Percentiles rank a stretch among this genome's conserved stretches.
Conservation (phyloP, 2,797 vertebrate species). For the Notolepis coatsorum region DNA sequence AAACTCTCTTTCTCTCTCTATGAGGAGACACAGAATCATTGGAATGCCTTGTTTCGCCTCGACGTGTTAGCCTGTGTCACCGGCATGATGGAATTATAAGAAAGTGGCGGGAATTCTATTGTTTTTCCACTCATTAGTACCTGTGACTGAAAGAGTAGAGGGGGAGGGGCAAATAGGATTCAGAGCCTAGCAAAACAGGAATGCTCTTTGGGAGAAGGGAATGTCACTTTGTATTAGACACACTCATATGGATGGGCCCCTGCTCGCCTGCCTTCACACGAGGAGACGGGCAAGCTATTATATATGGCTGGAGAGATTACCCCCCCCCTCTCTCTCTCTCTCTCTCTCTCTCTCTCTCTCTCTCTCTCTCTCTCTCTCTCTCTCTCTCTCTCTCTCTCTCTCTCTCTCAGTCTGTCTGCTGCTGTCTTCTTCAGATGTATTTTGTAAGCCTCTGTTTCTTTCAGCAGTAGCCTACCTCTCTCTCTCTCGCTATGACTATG, state of each 20-base stretch:
- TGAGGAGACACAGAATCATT: not conserved
- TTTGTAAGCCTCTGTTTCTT: too few species aligned
- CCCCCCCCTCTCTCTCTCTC: not conserved
- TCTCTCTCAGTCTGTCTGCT: not conserved
- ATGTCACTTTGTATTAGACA: constrained; percentile 76
- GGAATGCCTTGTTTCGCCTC: not conserved
- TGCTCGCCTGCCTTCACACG: constrained; percentile 30
- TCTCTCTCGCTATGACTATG: too few species aligned
- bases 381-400: not conserved
- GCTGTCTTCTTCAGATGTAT: too few species aligned
- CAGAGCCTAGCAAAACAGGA: constrained; percentile 70
- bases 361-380: not conserved
- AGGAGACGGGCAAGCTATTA: not conserved
- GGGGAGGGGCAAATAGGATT: constrained; percentile 75
- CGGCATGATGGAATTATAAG: not conserved
- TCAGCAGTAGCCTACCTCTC: too few species aligned
- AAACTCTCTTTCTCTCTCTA: not conserved
- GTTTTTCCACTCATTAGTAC: not conserved
- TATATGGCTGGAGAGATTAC: constrained; percentile 11
- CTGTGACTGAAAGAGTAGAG: not conserved
- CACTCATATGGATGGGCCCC: constrained; percentile 47
- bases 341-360: not conserved
- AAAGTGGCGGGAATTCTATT: not conserved
- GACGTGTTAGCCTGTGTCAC: not conserved
- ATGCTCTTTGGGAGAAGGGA: constrained; percentile 65